Evolutionary conservation across 2,888 invertebrate genomes (phyloP), one percentile per base, ranked within the genome.

Genomic region (Mesochorus sp.): DNA sequence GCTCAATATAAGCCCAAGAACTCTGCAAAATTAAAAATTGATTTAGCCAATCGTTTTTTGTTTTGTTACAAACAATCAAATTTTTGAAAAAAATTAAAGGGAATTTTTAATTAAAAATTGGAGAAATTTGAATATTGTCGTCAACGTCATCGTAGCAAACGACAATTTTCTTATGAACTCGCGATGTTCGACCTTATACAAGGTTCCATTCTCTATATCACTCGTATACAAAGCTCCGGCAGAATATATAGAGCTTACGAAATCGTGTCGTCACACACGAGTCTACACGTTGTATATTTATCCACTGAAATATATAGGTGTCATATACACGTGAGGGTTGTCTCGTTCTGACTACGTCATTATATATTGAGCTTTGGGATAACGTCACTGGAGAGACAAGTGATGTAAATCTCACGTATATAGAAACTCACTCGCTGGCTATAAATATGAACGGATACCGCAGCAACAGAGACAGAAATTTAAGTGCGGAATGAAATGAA

Each of bases 101-200:
- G n/a, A n/a, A n/a, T n/a, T n/a, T n/a, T n/a, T n/a, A n/a, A n/a
- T n/a, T n/a, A 51, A 4, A 6, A 10, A 1, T 14, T 10, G 3
- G 0, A 0, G 37, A 49, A 51, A 17, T 66, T 12, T 14, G 8
- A 17, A 10, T 12, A 19, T 51, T 26, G 21, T 37, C 21, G 12
- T 37, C 37, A 10, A 51, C 39, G 17, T 21, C 21, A 47, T n/a
- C n/a, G n/a, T n/a, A n/a, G n/a, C 62, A 12, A 12, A 39, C 31
- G 37, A 37, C 37, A 37, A 39, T 66, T 51, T 26, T 55, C 53
- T 55, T 55, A 55, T 55, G 17, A 55, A 55, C 53, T 19, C n/a
- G 10, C 26, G 47, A 1, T 8, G 21, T 10, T 44, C 19, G 64
- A 51, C 64, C 64, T 66, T 66, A 39, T n/a, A 5, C 51, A 51